Base-by-base conservation (phyloP, 2,797 vertebrate genomes). In the Dipus sagitta region DNA sequence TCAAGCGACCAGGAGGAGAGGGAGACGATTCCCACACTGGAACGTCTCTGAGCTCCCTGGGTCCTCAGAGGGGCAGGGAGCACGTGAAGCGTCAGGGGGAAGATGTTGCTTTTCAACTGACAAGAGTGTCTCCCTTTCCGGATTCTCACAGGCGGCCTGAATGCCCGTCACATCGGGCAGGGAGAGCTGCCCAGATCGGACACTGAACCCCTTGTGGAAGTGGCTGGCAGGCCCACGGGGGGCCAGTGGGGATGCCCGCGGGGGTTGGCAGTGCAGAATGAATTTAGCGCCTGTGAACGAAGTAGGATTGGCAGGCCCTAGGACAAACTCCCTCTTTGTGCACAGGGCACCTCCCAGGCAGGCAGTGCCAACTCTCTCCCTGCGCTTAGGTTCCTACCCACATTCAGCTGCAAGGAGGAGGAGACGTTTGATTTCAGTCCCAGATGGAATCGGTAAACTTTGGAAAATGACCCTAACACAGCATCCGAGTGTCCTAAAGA, bases 91-190 rank as follows among this genome's bases (percentile, higher is more conserved):
- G 38, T 26, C 38, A 38, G 34, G 20, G 65, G 93, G 76, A 38
- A 68, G 83, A 76, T 88, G 90, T 72, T 94, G 88, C 76, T 95
- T 96, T 95, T 82, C 90, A 94, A n/a, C 78, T 15, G 60, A 93
- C 91, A 34, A 91, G 76, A 82, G 79, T 5, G 47, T 86, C 76
- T 93, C 93, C 65, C 0, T 84, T 97, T 97, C 97, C 95, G 96
- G 96, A 96, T 97, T 97, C 96, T 96, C 96, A 97, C 95, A 96
- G 96, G 93, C 75, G 3, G 79, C 83, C 95, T 97, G 97, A 97
- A 96, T 96, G 91, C 92, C 87, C 58, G 1, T 92, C 70, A 88
- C 96, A 93, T 79, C 58, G 62, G 92, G 85, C 90, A 94, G 96
- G 96, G 96, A 97, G 95, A 88, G 86, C 86, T 94, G 96, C 95